These are phyloP conservation scores for Cetoscarus ocellatus DNA, from an alignment of 2,797 vertebrate species.

Conservation along the genomic window DNA sequence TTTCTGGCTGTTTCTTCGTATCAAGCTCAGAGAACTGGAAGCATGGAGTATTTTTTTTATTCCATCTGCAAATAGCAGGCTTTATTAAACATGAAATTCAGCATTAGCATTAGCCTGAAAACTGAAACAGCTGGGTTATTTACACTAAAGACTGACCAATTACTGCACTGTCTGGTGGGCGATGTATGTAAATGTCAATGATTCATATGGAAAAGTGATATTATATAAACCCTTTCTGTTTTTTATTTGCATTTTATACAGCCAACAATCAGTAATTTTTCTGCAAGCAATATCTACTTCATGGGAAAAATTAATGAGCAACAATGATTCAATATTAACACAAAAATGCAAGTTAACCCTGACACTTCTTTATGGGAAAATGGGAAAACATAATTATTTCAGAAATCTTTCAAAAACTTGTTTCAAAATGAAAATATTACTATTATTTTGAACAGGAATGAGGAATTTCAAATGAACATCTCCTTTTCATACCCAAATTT, in stretches of 20 bases:
- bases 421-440: too few species aligned
- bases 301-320: background rate
- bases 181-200: slow-evolving; percentile 5
- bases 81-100: slow-evolving; percentile 54
- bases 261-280: background rate
- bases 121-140: slow-evolving; percentile 30
- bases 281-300: background rate
- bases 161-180: slow-evolving; percentile 41
- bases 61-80: slow-evolving; percentile 32
- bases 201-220: background rate
- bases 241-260: background rate
- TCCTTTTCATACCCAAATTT: too few species aligned
- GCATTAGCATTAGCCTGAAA: slow-evolving; percentile 9
- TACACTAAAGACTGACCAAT: slow-evolving; percentile 31
- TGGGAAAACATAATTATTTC: too few species aligned
- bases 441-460: too few species aligned
- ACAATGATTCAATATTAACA: slow-evolving; percentile 3
- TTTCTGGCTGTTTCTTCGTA: slow-evolving; percentile 29
- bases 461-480: too few species aligned
- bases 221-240: background rate
- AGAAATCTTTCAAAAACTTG: too few species aligned
- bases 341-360: too few species aligned
- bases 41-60: slow-evolving; percentile 27
- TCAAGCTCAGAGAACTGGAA: slow-evolving; percentile 23
- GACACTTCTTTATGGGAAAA: too few species aligned